Percentiles rank a stretch among this genome's conserved stretches.
These are phyloP conservation scores for Oceanodroma tethys DNA, from an alignment of 2,113 vertebrate genomes.

Conservation along the genomic window DNA sequence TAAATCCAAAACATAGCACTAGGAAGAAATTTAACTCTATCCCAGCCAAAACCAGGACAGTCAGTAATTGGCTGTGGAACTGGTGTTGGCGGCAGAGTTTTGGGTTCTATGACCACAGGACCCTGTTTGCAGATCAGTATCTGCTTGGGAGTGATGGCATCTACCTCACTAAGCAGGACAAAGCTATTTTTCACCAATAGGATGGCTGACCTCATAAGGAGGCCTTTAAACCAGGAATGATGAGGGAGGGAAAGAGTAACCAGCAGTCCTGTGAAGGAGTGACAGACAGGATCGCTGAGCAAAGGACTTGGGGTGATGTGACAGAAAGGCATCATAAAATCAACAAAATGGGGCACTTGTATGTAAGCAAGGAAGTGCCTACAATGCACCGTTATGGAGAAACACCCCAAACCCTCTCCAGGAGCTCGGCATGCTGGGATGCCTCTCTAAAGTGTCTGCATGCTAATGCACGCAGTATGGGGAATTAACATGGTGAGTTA, in stretches of 20 bases:
- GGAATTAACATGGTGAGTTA: neutral
- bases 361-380: neutral
- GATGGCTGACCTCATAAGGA: neutral
- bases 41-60: too few relatives aligned
- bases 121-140: neutral
- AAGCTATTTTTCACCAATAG: neutral
- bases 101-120: neutral
- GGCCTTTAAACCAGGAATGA: neutral
- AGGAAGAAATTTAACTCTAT: too few relatives aligned
- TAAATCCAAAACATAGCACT: too few relatives aligned
- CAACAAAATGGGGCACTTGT: neutral
- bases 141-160: neutral
- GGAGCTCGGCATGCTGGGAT: neutral
- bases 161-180: neutral
- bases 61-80: neutral
- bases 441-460: neutral
- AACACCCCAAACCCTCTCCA: neutral
- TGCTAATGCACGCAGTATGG: neutral
- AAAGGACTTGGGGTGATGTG: neutral
- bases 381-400: neutral
- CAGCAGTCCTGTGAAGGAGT: neutral
- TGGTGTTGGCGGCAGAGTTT: neutral
- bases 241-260: neutral
- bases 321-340: neutral
- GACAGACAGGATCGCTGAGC: neutral